phyloP scores from a whole-genome alignment of 2,888 invertebrate species.

The Aporophyla lueneburgensis region DNA sequence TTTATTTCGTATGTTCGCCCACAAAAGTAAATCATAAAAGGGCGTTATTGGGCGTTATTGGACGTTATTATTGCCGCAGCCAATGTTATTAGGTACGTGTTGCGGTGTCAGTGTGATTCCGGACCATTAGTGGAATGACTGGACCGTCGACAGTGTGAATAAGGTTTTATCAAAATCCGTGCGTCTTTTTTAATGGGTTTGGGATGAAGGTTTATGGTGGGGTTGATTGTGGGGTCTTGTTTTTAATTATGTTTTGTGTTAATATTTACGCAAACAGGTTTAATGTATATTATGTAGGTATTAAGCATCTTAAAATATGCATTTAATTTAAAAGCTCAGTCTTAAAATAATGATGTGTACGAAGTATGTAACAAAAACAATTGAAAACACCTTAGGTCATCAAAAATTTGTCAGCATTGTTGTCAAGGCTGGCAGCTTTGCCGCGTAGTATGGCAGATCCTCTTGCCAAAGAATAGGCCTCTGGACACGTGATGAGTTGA shows the following conservation, averaged over 20 bases:
- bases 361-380: too few relatives aligned
- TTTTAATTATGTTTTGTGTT: slow-evolving; percentile 6
- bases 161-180: slow-evolving; percentile 54
- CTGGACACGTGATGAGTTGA: too few relatives aligned
- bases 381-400: too few relatives aligned
- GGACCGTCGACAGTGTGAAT: slow-evolving; percentile 36
- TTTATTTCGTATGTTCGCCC: slow-evolving; percentile 79
- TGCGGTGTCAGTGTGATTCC: slow-evolving; percentile 53
- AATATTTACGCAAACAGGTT: neutral
- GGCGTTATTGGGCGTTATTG: slow-evolving; percentile 87
- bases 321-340: too few relatives aligned
- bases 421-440: too few relatives aligned
- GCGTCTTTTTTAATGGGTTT: slow-evolving; percentile 29
- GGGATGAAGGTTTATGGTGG: slow-evolving; percentile 20
- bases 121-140: slow-evolving; percentile 57
- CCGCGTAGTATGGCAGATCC: too few relatives aligned
- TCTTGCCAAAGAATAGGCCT: too few relatives aligned
- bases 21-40: slow-evolving; percentile 85
- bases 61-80: slow-evolving; percentile 83
- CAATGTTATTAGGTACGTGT: slow-evolving; percentile 79
- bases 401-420: too few relatives aligned
- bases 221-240: slow-evolving; percentile 3
- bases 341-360: too few relatives aligned
- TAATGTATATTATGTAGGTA: neutral
- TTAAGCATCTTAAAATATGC: too few relatives aligned